Evolutionary conservation across 2,113 vertebrate genomes (phyloP), one percentile per base, ranked within the genome.

Genomic region (Myiagra hebetior): DNA sequence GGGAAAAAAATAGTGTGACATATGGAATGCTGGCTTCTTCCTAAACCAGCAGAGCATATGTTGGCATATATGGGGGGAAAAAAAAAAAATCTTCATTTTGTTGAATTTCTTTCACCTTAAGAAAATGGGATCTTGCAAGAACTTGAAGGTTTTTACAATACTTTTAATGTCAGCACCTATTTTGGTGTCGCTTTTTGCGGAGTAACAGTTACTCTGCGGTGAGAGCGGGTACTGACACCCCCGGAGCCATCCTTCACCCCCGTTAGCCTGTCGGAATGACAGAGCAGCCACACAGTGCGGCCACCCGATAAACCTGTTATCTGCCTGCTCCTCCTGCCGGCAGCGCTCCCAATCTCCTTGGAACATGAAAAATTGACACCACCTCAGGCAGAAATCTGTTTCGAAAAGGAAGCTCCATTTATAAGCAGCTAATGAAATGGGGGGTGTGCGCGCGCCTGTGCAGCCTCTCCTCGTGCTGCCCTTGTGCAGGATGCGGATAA

Each of bases 321-420:
- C 96, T 95, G 81, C 49, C 94, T 93, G 87, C 97, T 97, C 88
- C 95, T 91, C 69, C 92, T 95, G 97, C 97, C 96, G 87, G 96
- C 94, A 84, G 80, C 95, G 72, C 96, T 87, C 92, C 96, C 93
- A 70, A n/a, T 95, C 97, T 96, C 95, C 83, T 98, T 92, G 96
- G 55, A 74, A 93, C 91, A n/a, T 98, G 97, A 98, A 96, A 97
- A 98, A 98, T 97, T 95, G 96, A 97, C 96, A 96, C 95, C 94
- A 94, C 97, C 97, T 76, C 97, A 19, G 95, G 97, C 97, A 94
- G 95, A 97, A 98, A 98, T 98, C 97, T 98, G 97, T 98, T 98
- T 97, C 96, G 33, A 55, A 68, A 81, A 81, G 93, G 92, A 97
- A 96, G 97, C 96, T 73, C 92, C 93, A 86, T 97, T 93, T 98